These are phyloP conservation scores for Gallinago jamesoni DNA, from an alignment of 2,113 vertebrate genomes.

Conservation along the genomic window DNA sequence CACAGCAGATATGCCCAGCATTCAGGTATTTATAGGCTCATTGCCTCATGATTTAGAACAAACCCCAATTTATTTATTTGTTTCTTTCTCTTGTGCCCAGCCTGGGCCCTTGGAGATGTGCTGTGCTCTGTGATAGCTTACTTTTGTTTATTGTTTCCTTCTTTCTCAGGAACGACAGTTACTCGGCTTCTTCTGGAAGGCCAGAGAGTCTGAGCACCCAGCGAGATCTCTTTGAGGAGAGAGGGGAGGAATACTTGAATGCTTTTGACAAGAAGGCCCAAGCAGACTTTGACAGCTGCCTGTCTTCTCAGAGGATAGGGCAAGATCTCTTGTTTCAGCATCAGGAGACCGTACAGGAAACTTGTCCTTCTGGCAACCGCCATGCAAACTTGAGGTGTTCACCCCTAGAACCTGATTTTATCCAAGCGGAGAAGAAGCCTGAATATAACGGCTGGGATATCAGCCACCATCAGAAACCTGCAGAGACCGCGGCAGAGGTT, in stretches of 20 bases:
- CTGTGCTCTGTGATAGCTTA: constrained; percentile 51
- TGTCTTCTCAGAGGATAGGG: constrained; percentile 74
- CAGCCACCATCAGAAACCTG: constrained; percentile 74
- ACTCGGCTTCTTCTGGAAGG: constrained; percentile 73
- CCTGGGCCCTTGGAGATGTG: constrained; percentile 31
- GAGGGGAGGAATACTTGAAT: constrained; percentile 80
- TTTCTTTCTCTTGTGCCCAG: constrained; percentile 28
- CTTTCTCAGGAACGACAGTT: constrained; percentile 81
- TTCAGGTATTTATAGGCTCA: not conserved
- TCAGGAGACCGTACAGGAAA: constrained; percentile 70
- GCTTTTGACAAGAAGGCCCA: constrained; percentile 79
- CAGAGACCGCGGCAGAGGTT: constrained; percentile 58
- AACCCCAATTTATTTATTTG: not conserved
- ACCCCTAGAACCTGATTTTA: constrained; percentile 78
- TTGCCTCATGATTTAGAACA: not conserved
- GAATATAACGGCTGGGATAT: constrained; percentile 78
- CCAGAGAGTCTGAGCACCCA: constrained; percentile 69
- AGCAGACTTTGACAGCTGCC: constrained; percentile 74
- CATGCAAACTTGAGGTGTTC: constrained; percentile 73
- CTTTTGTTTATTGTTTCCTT: constrained; percentile 11
- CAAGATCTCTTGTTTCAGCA: constrained; percentile 79
- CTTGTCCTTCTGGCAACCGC: constrained; percentile 64
- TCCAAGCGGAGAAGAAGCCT: constrained; percentile 79
- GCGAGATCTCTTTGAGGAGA: constrained; percentile 87
- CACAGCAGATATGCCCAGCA: not conserved